A percentile compares a stretch with the other conserved stretches of the same genome.
Conservation (phyloP, 2,888 invertebrate species). For the Hypolimnas misippus region DNA sequence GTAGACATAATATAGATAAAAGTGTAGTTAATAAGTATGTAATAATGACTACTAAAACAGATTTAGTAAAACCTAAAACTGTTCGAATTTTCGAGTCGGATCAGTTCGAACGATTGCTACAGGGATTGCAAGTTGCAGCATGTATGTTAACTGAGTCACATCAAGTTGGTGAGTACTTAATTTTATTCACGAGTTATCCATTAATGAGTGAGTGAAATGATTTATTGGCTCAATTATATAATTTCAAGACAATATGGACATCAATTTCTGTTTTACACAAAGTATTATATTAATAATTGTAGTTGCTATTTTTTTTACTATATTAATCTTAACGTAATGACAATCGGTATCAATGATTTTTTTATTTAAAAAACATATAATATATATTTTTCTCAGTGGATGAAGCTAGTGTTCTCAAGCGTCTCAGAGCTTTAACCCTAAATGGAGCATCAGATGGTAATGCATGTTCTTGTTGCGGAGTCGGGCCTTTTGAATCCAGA, state of each 20-base stretch:
- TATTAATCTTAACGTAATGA: no score
- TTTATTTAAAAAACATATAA: no score
- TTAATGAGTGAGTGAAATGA: neutral
- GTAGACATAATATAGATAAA: neutral
- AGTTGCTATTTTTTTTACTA: no score
- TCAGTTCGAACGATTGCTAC: constrained; percentile 76
- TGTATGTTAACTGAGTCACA: constrained; percentile 84
- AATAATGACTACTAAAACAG: constrained; percentile 65
- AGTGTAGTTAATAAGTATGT: neutral
- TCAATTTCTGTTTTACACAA: no score
- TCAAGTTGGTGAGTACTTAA: constrained; percentile 68
- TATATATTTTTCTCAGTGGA: constrained; percentile 61
- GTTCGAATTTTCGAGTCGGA: constrained; percentile 80
- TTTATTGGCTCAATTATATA: no score
- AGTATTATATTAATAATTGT: no score
- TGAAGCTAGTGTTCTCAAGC: constrained; percentile 74
- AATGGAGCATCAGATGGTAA: constrained; percentile 68
- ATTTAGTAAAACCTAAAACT: constrained; percentile 61
- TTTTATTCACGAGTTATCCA: neutral
- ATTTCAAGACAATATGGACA: no score
- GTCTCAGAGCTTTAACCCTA: constrained; percentile 69
- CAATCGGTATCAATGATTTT: no score
- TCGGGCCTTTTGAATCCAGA: constrained; percentile 83
- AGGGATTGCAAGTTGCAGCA: constrained; percentile 83
- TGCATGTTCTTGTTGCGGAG: constrained; percentile 75